Evolutionary conservation across 2,888 invertebrate species (phyloP).

Genomic region (Willowsia nigromaculata): DNA sequence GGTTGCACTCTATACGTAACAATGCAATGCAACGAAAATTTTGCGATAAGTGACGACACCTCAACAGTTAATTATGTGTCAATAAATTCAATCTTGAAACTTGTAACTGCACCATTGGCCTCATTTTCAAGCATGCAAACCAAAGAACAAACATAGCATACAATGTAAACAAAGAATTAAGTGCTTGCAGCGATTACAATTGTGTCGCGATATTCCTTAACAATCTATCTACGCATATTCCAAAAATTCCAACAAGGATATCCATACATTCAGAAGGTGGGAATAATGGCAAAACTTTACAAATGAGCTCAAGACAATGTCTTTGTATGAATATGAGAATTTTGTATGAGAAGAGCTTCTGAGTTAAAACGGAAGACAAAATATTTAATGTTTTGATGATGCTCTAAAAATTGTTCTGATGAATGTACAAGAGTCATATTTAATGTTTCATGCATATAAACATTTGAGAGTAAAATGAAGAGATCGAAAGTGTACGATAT

Average conservation of each 20-base stretch:
- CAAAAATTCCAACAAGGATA: too few relatives aligned
- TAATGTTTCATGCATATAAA: neutral
- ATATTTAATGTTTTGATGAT: neutral
- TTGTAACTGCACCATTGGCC: constrained; percentile 15
- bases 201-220: neutral
- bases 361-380: neutral
- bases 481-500: neutral
- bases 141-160: neutral
- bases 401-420: neutral
- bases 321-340: neutral
- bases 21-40: neutral
- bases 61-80: constrained; percentile 24
- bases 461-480: neutral
- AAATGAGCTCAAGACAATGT: too few relatives aligned
- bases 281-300: too few relatives aligned
- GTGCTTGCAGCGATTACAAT: neutral
- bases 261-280: too few relatives aligned
- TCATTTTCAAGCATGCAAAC: constrained; percentile 10
- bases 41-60: constrained; percentile 1
- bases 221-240: too few relatives aligned
- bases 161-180: neutral
- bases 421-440: neutral
- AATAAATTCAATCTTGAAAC: constrained; percentile 40
- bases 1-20: neutral
- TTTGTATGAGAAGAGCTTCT: neutral